phyloP scores from a whole-genome alignment of 2,888 invertebrate genomes.

The Parnassius mnemosyne region DNA sequence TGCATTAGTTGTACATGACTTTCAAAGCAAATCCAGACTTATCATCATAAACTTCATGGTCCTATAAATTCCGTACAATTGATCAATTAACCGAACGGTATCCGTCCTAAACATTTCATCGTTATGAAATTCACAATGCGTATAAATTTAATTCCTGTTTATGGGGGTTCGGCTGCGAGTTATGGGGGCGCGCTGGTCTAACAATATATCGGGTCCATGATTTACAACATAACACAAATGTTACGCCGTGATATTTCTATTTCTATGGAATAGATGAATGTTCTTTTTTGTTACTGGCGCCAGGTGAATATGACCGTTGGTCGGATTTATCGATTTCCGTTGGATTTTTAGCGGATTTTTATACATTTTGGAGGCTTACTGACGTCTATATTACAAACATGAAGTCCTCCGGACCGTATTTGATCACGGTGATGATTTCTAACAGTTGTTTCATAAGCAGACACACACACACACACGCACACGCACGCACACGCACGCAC shows the following conservation, averaged over 20 bases:
- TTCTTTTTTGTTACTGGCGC: constrained; percentile 16
- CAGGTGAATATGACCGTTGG: constrained; percentile 17
- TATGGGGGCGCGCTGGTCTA: constrained; percentile 29
- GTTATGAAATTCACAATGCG: constrained; percentile 31
- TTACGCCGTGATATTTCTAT: constrained; percentile 14
- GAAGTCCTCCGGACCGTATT: too few species aligned
- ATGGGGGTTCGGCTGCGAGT: constrained; percentile 31
- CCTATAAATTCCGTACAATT: constrained; percentile 16
- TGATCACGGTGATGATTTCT: too few species aligned
- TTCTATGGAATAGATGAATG: constrained; percentile 18
- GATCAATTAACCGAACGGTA: constrained; percentile 14
- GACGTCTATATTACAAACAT: too few species aligned
- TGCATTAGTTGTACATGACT: background rate
- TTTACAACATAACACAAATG: constrained; percentile 17
- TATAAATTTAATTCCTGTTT: constrained; percentile 37
- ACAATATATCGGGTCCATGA: constrained; percentile 5
- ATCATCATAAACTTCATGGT: constrained; percentile 4
- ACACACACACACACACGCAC: too few species aligned
- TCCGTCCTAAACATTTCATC: constrained; percentile 16
- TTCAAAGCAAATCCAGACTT: background rate
- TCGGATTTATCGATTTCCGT: background rate
- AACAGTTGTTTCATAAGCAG: too few species aligned
- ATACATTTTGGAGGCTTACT: too few species aligned
- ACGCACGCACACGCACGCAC: too few species aligned
- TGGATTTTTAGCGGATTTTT: background rate